Conservation (phyloP, 2,113 vertebrate species). For the Balaenoptera acutorostrata region DNA sequence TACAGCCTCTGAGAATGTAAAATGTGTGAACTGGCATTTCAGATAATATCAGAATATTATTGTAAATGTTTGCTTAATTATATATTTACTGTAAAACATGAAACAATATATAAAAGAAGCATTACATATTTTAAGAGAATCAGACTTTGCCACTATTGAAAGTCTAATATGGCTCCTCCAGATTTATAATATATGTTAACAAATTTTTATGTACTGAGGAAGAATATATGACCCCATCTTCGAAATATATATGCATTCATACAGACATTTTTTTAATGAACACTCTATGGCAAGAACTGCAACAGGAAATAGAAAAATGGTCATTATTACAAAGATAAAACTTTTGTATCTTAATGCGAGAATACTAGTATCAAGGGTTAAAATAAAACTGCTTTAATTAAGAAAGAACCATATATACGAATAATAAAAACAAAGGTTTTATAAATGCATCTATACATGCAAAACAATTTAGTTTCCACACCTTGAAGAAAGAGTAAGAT, state of each 20-base stretch:
- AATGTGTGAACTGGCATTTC: neutral
- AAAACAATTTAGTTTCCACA: neutral
- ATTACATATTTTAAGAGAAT: neutral
- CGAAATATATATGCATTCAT: neutral
- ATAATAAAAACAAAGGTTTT: neutral
- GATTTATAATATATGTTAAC: neutral
- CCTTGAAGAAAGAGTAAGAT: neutral
- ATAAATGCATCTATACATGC: neutral
- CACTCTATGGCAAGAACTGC: neutral
- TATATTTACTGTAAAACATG: neutral
- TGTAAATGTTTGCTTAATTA: neutral
- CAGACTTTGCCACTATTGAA: neutral
- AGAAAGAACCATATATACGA: neutral
- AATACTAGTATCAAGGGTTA: neutral
- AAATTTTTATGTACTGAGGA: neutral
- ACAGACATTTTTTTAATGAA: neutral
- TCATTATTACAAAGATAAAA: neutral
- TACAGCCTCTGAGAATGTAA: neutral
- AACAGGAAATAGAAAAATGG: neutral
- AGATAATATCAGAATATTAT: neutral
- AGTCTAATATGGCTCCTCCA: neutral
- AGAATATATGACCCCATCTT: neutral
- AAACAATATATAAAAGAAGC: neutral
- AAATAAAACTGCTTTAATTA: neutral
- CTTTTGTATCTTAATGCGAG: neutral